These are phyloP conservation scores for Chloromyia formosa DNA, from an alignment of 2,888 invertebrate genomes.

Conservation along the genomic window DNA sequence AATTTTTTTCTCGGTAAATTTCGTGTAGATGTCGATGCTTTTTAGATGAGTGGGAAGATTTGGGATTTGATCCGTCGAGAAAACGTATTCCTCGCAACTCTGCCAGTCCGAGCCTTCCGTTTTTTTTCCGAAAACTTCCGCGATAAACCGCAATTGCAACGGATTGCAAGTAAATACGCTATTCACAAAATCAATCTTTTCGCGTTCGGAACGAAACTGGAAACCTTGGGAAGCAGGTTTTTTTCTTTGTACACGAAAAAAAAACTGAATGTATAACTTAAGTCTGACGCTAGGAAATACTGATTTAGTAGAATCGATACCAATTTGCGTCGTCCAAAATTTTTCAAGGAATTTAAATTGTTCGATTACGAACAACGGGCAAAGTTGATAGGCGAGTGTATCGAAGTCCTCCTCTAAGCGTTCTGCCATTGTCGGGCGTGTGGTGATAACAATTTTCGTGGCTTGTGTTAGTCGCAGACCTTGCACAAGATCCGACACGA, in stretches of 20 bases:
- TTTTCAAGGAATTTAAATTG: constrained; percentile 14
- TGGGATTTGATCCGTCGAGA: not conserved
- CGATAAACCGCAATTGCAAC: constrained; percentile 26
- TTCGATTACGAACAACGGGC: not conserved
- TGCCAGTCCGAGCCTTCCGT: not conserved
- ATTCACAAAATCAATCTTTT: not conserved
- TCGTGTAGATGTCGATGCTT: not conserved
- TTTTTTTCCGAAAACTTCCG: constrained; percentile 19
- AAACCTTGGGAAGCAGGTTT: too few species aligned
- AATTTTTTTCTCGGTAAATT: constrained; percentile 27
- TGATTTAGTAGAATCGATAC: not conserved
- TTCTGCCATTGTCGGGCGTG: constrained; percentile 9
- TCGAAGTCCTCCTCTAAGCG: constrained; percentile 6
- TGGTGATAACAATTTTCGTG: not conserved
- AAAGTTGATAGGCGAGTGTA: not conserved
- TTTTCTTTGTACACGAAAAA: not conserved
- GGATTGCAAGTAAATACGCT: constrained; percentile 15
- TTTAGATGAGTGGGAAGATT: constrained; percentile 11
- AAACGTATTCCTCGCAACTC: not conserved
- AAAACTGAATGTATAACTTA: not conserved
- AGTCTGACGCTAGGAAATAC: not conserved
- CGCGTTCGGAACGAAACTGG: too few species aligned
- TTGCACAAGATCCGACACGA: not conserved
- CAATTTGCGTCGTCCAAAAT: not conserved
- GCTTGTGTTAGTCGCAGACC: not conserved